A percentile compares a stretch with the other conserved stretches of the same genome.
These are phyloP conservation scores for Paramormyrops kingsleyae DNA, from an alignment of 2,113 vertebrate species.

Conservation along the genomic window DNA sequence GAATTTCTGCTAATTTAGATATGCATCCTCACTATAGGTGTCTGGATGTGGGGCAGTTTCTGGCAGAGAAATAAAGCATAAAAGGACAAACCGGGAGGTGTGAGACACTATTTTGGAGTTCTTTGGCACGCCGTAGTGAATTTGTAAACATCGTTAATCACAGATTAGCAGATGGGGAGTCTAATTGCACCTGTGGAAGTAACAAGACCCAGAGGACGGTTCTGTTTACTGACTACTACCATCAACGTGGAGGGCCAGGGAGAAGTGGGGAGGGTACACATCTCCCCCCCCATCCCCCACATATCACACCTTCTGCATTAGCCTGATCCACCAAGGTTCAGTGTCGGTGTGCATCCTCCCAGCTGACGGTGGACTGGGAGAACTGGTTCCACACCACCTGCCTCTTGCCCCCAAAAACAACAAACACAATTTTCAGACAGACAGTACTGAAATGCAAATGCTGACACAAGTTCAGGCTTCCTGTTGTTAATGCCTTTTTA, in stretches of 20 bases:
- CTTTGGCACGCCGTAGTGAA: constrained; percentile 51
- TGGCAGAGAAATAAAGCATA: constrained; percentile 17
- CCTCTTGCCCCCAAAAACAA: constrained; percentile 6
- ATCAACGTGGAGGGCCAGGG: constrained; percentile 35
- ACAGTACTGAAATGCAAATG: constrained; percentile 3
- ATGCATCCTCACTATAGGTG: background rate
- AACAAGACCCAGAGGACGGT: constrained; percentile 80
- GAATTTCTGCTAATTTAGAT: constrained; percentile 18
- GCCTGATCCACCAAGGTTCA: constrained; percentile 1
- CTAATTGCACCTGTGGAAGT: constrained; percentile 87
- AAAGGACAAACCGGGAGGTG: constrained; percentile 15
- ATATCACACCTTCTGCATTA: constrained; percentile 28
- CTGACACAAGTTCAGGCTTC: background rate
- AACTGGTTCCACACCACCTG: constrained; percentile 26
- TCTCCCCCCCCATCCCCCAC: background rate
- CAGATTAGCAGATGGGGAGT: constrained; percentile 83
- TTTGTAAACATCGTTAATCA: constrained; percentile 93
- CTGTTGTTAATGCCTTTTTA: background rate
- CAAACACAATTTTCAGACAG: background rate
- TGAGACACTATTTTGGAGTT: constrained; percentile 33
- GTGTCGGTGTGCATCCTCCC: constrained; percentile 16
- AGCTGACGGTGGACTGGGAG: constrained; percentile 16
- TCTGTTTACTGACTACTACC: constrained; percentile 69
- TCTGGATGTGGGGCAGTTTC: background rate
- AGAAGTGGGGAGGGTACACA: constrained; percentile 8